A percentile compares a stretch with the other conserved stretches of the same genome.
Evolutionary conservation across 2,797 vertebrate genomes (phyloP).

Genomic region (Oreochromis mossambicus): DNA sequence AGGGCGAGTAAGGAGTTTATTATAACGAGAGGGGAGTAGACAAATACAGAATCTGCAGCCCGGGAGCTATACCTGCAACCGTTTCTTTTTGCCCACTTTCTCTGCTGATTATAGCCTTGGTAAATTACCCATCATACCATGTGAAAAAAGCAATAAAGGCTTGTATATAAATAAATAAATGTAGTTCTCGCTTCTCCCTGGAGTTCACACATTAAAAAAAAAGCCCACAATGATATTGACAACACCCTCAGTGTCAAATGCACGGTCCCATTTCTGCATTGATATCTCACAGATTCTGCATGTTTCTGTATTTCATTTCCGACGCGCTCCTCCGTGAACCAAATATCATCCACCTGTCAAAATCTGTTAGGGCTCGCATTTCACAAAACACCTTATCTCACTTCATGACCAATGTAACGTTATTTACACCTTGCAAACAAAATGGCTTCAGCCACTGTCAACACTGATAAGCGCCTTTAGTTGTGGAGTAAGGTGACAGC

Average conservation of each 20-base stretch:
- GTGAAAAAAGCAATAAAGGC: neutral
- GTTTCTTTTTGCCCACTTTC: neutral
- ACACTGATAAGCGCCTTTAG: slow-evolving; percentile 59
- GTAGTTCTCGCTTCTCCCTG: neutral
- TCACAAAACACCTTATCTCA: slow-evolving; percentile 64
- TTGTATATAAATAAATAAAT: neutral
- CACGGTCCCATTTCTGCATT: slow-evolving; percentile 16
- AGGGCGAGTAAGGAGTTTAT: slow-evolving; percentile 42
- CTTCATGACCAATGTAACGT: slow-evolving; percentile 59
- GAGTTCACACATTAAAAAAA: neutral
- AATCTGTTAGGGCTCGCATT: slow-evolving; percentile 60
- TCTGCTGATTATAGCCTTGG: slow-evolving; percentile 1
- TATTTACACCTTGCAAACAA: slow-evolving; percentile 69
- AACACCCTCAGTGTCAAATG: slow-evolving; percentile 10
- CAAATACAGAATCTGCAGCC: slow-evolving; percentile 35
- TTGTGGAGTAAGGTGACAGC: slow-evolving; percentile 59
- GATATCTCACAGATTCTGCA: slow-evolving; percentile 34
- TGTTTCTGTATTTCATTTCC: slow-evolving; percentile 51
- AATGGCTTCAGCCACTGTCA: slow-evolving; percentile 53
- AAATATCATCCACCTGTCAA: slow-evolving; percentile 60
- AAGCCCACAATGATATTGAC: neutral
- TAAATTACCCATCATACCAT: slow-evolving; percentile 28
- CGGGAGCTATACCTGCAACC: neutral
- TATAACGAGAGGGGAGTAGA: slow-evolving; percentile 29
- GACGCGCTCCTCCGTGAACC: slow-evolving; percentile 14